Conservation (phyloP, 2,797 vertebrate genomes). For the Scyliorhinus canicula region DNA sequence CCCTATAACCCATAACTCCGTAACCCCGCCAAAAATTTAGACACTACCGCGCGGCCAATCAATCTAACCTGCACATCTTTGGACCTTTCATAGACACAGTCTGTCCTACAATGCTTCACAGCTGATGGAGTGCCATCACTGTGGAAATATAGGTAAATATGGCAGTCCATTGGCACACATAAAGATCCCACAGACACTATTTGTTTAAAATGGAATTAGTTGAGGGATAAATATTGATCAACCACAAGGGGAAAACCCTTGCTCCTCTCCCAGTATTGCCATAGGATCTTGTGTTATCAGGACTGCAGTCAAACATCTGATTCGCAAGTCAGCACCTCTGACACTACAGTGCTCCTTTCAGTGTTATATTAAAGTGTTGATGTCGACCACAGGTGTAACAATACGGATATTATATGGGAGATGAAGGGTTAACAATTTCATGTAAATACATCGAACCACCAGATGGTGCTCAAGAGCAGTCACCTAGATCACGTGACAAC, state of each 20-base stretch:
- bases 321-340: background rate
- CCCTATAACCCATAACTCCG: too few species aligned
- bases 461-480: too few species aligned
- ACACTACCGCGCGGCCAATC: too few species aligned
- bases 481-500: too few species aligned
- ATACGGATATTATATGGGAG: too few species aligned
- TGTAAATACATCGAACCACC: too few species aligned
- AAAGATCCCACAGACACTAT: background rate
- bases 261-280: background rate
- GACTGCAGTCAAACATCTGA: background rate
- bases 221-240: background rate
- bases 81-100: background rate
- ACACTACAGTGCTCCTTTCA: background rate
- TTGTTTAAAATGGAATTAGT: background rate
- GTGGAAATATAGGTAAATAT: background rate
- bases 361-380: background rate
- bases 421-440: too few species aligned
- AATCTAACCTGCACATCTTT: too few species aligned
- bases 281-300: background rate
- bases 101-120: background rate
- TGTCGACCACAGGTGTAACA: too few species aligned
- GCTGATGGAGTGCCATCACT: background rate
- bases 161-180: background rate
- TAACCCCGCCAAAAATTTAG: too few species aligned
- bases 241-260: background rate